Evolutionary conservation across 2,113 vertebrate species (phyloP).

Genomic region (Carollia perspicillata): DNA sequence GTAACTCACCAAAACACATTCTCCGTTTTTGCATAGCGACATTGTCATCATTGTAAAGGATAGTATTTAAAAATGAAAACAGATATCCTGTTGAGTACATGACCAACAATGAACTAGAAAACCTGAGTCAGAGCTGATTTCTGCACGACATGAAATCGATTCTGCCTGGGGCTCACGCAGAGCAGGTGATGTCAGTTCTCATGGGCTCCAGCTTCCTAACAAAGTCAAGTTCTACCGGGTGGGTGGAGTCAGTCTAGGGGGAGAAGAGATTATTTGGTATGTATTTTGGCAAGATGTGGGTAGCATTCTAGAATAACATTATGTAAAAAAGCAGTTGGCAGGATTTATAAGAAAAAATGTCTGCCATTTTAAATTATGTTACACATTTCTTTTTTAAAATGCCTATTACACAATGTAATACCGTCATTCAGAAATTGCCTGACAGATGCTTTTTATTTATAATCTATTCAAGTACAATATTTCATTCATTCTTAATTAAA

Average conservation of each 20-base stretch:
- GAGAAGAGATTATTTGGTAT: not conserved
- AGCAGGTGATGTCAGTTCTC: not conserved
- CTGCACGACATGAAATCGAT: not conserved
- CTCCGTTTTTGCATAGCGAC: not conserved
- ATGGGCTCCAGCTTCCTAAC: not conserved
- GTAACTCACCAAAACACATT: not conserved
- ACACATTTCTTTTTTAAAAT: conserved; percentile 35
- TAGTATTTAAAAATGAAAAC: not conserved
- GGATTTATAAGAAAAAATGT: conserved; percentile 35
- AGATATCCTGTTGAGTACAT: not conserved
- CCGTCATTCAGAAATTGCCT: conserved; percentile 60
- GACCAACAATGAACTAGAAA: not conserved
- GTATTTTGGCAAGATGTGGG: conserved; percentile 27
- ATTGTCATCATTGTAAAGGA: not conserved
- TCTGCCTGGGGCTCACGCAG: not conserved
- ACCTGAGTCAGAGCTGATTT: not conserved
- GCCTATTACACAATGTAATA: conserved; percentile 48
- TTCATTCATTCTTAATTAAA: conserved; percentile 77
- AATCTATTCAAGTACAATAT: conserved; percentile 65
- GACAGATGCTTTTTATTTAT: conserved; percentile 73
- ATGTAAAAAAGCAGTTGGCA: conserved; percentile 39
- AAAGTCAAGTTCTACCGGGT: not conserved
- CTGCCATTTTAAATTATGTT: conserved; percentile 60
- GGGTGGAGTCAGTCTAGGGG: not conserved
- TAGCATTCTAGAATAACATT: conserved; percentile 12